Evolutionary conservation across 2,888 invertebrate species (phyloP), one percentile per base, ranked within the genome.

Genomic region (Cartodere bifasciata): DNA sequence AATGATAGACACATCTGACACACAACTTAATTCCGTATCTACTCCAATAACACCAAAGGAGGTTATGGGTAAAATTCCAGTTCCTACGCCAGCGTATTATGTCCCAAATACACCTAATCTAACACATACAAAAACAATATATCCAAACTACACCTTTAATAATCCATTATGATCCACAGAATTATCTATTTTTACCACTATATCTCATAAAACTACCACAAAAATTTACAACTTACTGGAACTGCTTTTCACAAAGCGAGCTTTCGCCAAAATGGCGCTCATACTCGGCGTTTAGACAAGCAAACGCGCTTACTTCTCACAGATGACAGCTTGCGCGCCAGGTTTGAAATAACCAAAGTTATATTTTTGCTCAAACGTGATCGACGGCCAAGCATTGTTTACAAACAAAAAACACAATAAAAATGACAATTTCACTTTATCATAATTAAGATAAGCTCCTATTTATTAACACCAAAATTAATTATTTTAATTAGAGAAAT

Each of bases 31-130:
- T 72, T 74, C 73, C 63, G 72, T 73, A 71, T 72, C 73, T 72
- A 73, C 72, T 70, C 70, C 72, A 73, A 71, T 73, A 72, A 72
- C 70, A 72, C 71, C 72, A 75, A 64, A 72, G 72, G 74, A 75
- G 75, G 75, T 75, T 75, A 75, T 70, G 72, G 63, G 72, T 72
- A 72, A 72, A 72, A 71, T 71, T 71, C 70, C 69, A 69, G 69
- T 72, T 70, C 68, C 71, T 71, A 70, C 72, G 72, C 64, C 60
- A 50, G 51, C 55, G 56, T 50, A 50, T 52, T 50, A 49, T 46
- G 39, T 43, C 36, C 40, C 40, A 47, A 46, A 48, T 46, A 43
- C 31, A 35, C 28, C 39, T 40, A 47, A 42, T 46, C 37, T 42
- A 41, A 38, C 34, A 34, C 37, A 44, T 31, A 35, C 29, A 11